These are phyloP conservation scores for Anthoscopus minutus DNA, from an alignment of 2,113 vertebrate species.

Conservation along the genomic window DNA sequence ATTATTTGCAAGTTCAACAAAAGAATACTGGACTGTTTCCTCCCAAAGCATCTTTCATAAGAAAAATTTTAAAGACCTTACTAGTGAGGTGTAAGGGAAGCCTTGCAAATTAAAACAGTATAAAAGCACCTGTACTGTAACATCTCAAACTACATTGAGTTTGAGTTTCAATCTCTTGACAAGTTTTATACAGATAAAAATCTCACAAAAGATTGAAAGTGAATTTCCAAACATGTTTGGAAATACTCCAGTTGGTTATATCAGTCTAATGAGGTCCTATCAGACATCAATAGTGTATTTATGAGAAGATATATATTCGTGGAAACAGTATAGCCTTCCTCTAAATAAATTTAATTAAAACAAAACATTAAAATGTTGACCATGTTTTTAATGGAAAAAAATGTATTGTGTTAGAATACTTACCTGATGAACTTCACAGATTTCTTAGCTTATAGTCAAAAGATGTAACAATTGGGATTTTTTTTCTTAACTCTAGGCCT, in stretches of 20 bases:
- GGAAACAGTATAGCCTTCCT: background rate
- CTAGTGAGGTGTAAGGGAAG: background rate
- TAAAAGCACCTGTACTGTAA: background rate
- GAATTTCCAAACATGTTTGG: background rate
- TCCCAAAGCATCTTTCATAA: background rate
- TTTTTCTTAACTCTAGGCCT: background rate
- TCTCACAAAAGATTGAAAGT: background rate
- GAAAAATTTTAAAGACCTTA: background rate
- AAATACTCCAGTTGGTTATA: background rate
- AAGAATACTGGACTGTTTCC: rapidly evolving
- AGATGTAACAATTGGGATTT: background rate
- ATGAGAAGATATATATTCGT: background rate
- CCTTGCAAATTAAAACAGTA: background rate
- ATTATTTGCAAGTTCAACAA: background rate
- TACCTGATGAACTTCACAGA: background rate
- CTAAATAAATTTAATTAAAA: background rate
- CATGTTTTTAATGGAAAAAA: background rate
- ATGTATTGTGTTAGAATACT: background rate
- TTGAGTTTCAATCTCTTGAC: background rate
- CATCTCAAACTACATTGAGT: background rate
- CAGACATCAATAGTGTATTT: background rate
- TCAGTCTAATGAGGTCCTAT: background rate
- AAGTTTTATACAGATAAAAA: background rate
- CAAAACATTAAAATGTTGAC: background rate
- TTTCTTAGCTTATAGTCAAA: background rate